Conservation (phyloP, 2,888 invertebrate species). For the Drosophila setosimentum region DNA sequence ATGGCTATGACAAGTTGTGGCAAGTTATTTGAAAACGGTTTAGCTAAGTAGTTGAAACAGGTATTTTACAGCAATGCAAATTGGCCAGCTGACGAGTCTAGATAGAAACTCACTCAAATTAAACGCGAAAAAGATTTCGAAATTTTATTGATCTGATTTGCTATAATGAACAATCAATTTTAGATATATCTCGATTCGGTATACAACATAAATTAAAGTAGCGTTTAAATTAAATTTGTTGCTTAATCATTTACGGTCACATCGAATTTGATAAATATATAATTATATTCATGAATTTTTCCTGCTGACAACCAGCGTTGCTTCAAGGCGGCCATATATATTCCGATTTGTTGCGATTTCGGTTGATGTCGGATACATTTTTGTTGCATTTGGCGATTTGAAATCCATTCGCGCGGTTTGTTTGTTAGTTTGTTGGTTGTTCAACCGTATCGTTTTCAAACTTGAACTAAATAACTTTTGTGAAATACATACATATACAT, state of each 20-base stretch:
- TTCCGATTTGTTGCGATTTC: constrained; percentile 2
- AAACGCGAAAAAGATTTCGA: constrained; percentile 77
- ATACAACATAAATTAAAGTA: constrained; percentile 70
- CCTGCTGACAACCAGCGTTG: constrained; percentile 39
- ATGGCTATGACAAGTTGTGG: neutral
- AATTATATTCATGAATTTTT: constrained; percentile 20
- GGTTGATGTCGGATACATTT: neutral
- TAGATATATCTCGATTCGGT: constrained; percentile 36
- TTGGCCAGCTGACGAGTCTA: neutral
- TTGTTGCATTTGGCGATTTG: constrained; percentile 1
- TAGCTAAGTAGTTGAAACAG: neutral
- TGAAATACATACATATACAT: constrained; percentile 49
- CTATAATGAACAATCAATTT: constrained; percentile 64
- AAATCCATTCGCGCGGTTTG: constrained; percentile 58
- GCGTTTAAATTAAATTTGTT: constrained; percentile 47
- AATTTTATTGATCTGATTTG: constrained; percentile 74
- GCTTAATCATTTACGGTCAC: constrained; percentile 20
- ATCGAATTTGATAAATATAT: constrained; percentile 13
- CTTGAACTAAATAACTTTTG: constrained; percentile 63
- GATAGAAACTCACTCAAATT: constrained; percentile 3
- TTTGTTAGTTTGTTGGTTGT: constrained; percentile 36
- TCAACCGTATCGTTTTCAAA: constrained; percentile 47
- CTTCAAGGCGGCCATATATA: neutral
- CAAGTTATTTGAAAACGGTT: no score
- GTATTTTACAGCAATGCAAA: neutral